Evolutionary conservation across 2,888 invertebrate species (phyloP).

Genomic region (Nemotelus pantherinus): DNA sequence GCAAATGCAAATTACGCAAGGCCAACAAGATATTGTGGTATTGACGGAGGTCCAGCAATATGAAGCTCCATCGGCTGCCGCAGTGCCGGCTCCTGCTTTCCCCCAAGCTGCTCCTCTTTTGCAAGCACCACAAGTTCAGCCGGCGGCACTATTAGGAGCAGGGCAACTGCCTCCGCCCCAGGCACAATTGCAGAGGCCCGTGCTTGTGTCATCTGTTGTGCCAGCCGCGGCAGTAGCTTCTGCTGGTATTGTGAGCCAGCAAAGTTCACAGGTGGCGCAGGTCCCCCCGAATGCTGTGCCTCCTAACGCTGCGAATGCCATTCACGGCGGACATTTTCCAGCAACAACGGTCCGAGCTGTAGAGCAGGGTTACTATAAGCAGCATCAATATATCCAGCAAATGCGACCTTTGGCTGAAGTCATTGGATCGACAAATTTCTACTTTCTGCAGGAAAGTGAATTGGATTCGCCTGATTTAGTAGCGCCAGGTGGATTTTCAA

Average conservation of each 20-base stretch:
- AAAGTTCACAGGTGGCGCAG: slow-evolving; percentile 50
- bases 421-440: slow-evolving; percentile 80
- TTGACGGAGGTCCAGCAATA: slow-evolving; percentile 41
- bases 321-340: slow-evolving; percentile 60
- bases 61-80: slow-evolving; percentile 66
- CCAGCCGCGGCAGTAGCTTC: slow-evolving; percentile 21
- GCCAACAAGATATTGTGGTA: slow-evolving; percentile 43
- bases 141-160: slow-evolving; percentile 14
- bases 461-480: slow-evolving; percentile 75
- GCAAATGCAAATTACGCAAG: slow-evolving; percentile 54
- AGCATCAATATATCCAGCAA: slow-evolving; percentile 69
- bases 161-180: slow-evolving; percentile 45
- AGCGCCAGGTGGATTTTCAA: slow-evolving; percentile 55
- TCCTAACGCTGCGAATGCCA: slow-evolving; percentile 51
- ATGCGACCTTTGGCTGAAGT: slow-evolving; percentile 77
- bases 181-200: slow-evolving; percentile 46
- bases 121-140: slow-evolving; percentile 44
- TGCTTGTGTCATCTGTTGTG: slow-evolving; percentile 48
- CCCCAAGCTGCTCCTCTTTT: slow-evolving; percentile 59
- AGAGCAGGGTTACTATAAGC: slow-evolving; percentile 72
- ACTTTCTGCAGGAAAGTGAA: slow-evolving; percentile 90
- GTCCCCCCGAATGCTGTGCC: slow-evolving; percentile 51
- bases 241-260: slow-evolving; percentile 15
- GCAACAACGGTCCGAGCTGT: slow-evolving; percentile 72
- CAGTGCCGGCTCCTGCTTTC: slow-evolving; percentile 68